phyloP scores from a whole-genome alignment of 2,797 vertebrate genomes.

The Amniataba percoides region DNA sequence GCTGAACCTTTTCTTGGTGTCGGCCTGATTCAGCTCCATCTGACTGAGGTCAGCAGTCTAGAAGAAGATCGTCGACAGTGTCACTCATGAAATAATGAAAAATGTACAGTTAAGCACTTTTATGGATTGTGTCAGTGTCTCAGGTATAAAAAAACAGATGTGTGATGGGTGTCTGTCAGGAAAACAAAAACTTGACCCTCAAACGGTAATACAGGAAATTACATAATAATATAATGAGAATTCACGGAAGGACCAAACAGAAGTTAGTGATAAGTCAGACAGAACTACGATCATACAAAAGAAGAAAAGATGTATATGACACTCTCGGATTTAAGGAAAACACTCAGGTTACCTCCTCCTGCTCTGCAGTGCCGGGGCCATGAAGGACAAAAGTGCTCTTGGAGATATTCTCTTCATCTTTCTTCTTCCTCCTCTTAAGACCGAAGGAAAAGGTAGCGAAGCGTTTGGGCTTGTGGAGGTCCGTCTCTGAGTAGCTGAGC shows the following conservation, averaged over 20 bases:
- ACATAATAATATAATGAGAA: not conserved
- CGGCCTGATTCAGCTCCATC: slow-evolving; percentile 26
- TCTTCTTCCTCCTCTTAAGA: slow-evolving; percentile 71
- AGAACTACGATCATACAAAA: not conserved
- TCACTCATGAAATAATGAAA: not conserved
- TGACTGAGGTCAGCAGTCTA: slow-evolving; percentile 47
- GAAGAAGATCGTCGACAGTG: slow-evolving; percentile 14
- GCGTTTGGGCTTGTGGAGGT: slow-evolving; percentile 70
- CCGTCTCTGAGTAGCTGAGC: slow-evolving; percentile 76
- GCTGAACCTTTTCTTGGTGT: slow-evolving; percentile 28
- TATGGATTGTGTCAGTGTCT: not conserved
- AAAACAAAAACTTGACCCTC: not conserved
- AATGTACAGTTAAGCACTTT: not conserved
- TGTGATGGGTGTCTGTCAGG: no score
- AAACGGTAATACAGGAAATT: not conserved
- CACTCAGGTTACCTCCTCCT: slow-evolving; percentile 38
- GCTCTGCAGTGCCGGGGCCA: not conserved
- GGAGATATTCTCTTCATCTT: slow-evolving; percentile 50
- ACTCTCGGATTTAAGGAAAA: not conserved
- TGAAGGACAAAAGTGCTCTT: slow-evolving; percentile 68
- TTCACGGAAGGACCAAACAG: not conserved
- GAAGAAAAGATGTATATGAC: not conserved
- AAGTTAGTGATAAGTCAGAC: not conserved
- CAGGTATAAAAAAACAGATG: no score
- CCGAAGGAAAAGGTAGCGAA: slow-evolving; percentile 72